A percentile compares a stretch with the other conserved stretches of the same genome.
Conservation (phyloP, 2,113 vertebrate genomes). For the Carassius carassius region DNA sequence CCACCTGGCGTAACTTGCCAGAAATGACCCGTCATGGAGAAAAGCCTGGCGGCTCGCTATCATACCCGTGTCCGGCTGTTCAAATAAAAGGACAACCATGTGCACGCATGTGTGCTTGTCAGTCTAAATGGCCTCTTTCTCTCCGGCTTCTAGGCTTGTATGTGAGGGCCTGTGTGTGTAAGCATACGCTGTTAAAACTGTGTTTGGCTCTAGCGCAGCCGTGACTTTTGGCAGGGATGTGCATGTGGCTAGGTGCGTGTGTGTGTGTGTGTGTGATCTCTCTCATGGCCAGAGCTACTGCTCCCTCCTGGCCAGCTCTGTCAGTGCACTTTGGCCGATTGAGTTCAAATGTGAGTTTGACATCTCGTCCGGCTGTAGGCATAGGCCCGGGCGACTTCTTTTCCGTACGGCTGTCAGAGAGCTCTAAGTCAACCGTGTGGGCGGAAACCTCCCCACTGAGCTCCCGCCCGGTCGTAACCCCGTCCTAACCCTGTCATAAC, state of each 20-base stretch:
- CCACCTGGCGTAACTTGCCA: slow-evolving; percentile 51
- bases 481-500: slow-evolving; percentile 56
- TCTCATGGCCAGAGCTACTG: not conserved
- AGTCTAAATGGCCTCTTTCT: slow-evolving; percentile 41
- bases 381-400: not conserved
- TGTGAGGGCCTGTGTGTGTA: slow-evolving; percentile 34
- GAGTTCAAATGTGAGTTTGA: slow-evolving; percentile 24
- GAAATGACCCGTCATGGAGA: slow-evolving; percentile 32
- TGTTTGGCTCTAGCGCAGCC: slow-evolving; percentile 40
- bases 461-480: slow-evolving; percentile 50
- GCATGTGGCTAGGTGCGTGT: not conserved
- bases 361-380: slow-evolving; percentile 24
- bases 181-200: slow-evolving; percentile 50
- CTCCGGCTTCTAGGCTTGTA: not conserved
- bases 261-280: not conserved
- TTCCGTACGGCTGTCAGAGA: slow-evolving; percentile 51
- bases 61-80: slow-evolving; percentile 17
- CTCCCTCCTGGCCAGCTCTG: slow-evolving; percentile 30
- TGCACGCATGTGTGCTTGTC: slow-evolving; percentile 30
- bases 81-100: slow-evolving; percentile 19
- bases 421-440: slow-evolving; percentile 45
- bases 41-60: not conserved
- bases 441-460: slow-evolving; percentile 54
- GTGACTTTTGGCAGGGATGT: slow-evolving; percentile 47
- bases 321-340: not conserved